These are phyloP conservation scores for Neopelma chrysocephalum DNA, from an alignment of 2,797 vertebrate species.

Conservation along the genomic window DNA sequence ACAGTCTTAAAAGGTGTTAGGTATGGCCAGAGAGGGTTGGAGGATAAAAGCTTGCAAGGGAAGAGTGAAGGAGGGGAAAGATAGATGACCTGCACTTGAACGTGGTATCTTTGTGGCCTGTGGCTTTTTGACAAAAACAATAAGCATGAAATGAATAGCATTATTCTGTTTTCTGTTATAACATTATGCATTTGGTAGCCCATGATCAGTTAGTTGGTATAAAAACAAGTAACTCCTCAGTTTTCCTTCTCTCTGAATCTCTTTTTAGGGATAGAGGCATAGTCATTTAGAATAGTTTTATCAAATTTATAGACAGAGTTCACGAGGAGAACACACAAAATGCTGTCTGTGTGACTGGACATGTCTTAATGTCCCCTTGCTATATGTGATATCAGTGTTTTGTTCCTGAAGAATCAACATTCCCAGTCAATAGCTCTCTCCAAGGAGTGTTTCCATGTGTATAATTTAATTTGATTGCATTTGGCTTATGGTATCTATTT, in stretches of 20 bases:
- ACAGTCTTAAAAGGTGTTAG: background rate
- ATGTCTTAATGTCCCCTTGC: background rate
- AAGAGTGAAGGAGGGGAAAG: background rate
- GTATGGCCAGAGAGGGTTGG: accelerated
- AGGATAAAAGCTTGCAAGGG: background rate
- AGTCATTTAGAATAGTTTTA: background rate
- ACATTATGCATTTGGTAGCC: background rate
- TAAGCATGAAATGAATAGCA: background rate
- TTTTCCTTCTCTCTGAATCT: background rate
- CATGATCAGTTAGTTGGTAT: background rate
- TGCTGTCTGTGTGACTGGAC: background rate
- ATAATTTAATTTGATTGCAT: background rate
- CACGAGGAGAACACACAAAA: background rate
- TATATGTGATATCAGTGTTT: background rate
- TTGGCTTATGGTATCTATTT: background rate
- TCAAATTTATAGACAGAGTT: background rate
- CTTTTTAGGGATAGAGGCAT: background rate
- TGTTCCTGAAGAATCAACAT: background rate
- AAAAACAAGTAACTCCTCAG: background rate
- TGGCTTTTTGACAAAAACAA: background rate
- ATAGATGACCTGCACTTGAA: background rate
- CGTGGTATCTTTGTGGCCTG: background rate
- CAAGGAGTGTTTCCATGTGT: background rate
- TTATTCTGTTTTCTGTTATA: background rate
- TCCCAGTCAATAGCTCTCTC: background rate